A percentile compares a stretch with the other conserved stretches of the same genome.
Conservation (phyloP, 2,888 invertebrate species). For the Chloroclysta siterata region DNA sequence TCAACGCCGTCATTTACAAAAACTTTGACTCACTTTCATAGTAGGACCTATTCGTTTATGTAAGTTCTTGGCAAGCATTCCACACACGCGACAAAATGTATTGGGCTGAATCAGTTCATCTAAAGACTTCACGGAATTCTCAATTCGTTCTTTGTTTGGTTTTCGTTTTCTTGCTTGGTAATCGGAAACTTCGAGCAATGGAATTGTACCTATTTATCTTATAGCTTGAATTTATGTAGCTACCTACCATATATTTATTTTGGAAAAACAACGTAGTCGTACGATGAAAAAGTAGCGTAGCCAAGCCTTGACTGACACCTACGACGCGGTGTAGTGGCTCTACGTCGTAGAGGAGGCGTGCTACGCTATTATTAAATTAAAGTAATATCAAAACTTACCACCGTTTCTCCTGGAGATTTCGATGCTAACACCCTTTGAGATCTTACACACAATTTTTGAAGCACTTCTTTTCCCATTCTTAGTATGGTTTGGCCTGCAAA, state of each 20-base stretch:
- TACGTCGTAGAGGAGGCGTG: slow-evolving; percentile 7
- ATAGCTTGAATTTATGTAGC: slow-evolving; percentile 1
- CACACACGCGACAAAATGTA: slow-evolving; percentile 25
- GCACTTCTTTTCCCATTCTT: slow-evolving; percentile 12
- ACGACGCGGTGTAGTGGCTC: slow-evolving; percentile 7
- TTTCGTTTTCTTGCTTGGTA: slow-evolving; percentile 19
- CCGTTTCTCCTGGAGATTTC: slow-evolving; percentile 34
- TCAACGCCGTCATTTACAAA: too few relatives aligned
- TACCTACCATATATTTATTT: neutral
- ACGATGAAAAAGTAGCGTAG: neutral
- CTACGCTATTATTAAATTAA: too few relatives aligned
- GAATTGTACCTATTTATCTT: slow-evolving; percentile 11
- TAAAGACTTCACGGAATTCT: slow-evolving; percentile 23
- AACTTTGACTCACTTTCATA: slow-evolving; percentile 13
- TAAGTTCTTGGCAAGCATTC: slow-evolving; percentile 26
- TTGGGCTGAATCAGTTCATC: slow-evolving; percentile 27
- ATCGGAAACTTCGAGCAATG: slow-evolving; percentile 12
- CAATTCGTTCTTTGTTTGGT: slow-evolving; percentile 22
- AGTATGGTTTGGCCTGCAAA: slow-evolving; percentile 32
- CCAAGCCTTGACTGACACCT: neutral
- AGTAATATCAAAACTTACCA: slow-evolving; percentile 28
- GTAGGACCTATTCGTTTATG: slow-evolving; percentile 8
- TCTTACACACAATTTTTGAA: slow-evolving; percentile 29
- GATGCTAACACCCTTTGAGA: slow-evolving; percentile 28
- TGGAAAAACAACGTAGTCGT: neutral